These are phyloP conservation scores for Ostrea denselamellosa DNA, from an alignment of 1,140 invertebrate genomes.

Conservation along the genomic window DNA sequence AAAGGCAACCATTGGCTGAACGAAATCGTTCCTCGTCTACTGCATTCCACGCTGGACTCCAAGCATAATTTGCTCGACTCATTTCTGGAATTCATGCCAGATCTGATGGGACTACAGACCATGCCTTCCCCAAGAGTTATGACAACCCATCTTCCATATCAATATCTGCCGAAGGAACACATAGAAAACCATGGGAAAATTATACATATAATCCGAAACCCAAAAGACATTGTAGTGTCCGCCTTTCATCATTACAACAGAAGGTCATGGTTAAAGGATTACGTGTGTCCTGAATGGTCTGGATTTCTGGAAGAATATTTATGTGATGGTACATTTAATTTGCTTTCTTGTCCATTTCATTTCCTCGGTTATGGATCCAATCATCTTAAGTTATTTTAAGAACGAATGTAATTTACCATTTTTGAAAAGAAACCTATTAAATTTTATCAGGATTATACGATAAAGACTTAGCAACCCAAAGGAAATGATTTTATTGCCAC, in stretches of 20 bases:
- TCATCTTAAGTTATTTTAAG: too few relatives aligned
- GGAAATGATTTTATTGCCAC: too few relatives aligned
- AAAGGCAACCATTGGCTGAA: neutral
- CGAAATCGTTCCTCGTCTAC: neutral
- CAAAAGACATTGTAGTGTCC: slow-evolving; percentile 62
- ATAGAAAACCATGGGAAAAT: slow-evolving; percentile 50
- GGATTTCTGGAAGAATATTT: neutral
- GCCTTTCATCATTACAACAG: slow-evolving; percentile 51
- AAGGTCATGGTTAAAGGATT: neutral
- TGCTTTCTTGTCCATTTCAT: too few relatives aligned
- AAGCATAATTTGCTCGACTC: neutral
- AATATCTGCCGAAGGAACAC: slow-evolving; percentile 33
- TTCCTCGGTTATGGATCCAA: too few relatives aligned
- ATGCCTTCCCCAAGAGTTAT: slow-evolving; percentile 54
- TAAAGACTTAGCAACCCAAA: too few relatives aligned
- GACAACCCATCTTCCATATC: slow-evolving; percentile 55
- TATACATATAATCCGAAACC: slow-evolving; percentile 57
- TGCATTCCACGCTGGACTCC: neutral
- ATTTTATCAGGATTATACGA: too few relatives aligned
- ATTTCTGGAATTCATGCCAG: neutral
- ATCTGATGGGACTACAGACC: slow-evolving; percentile 38
- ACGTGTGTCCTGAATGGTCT: neutral
- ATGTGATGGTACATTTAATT: neutral
- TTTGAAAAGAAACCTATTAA: too few relatives aligned
- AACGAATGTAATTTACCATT: too few relatives aligned